Evolutionary conservation across 2,113 vertebrate genomes (phyloP), one percentile per base, ranked within the genome.

Genomic region (Clarias batrachus): DNA sequence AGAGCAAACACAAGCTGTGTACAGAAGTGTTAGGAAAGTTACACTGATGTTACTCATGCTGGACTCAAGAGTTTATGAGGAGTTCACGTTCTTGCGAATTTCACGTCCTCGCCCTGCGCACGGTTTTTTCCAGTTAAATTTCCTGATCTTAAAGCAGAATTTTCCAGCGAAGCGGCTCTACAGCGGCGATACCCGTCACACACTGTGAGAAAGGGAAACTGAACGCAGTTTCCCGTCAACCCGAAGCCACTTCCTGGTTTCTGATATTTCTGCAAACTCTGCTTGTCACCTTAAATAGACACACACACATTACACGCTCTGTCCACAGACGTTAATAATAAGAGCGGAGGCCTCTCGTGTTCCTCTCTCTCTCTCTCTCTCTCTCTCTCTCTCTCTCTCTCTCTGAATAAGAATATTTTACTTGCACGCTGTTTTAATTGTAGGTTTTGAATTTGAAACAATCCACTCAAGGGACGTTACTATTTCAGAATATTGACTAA

Each of bases 231-330:
- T 95, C 91, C 93, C 65, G 90, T 94, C 88, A 92, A 89, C 92
- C 86, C 90, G 88, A 0, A 37, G 85, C 78, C 83, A 93, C 93
- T 94, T 95, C 94, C 93, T 93, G 89, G 84, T 89, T 88, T 89
- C 73, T 86, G 87, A 84, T 87, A 71, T 33, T 63, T 65, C 81
- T 82, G 23, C 81, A 54, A 70, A 89, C 30, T 30, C 59, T 54
- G 41, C 77, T 82, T 89, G 33, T 87, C 41, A 14, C 84, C 81
- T 82, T 86, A 88, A 87, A 89, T 81, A 89, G 59, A 82, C 23
- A 27, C 52, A 88, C 30, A 33, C 78, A 68, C 25, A 78, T 73
- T 79, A 11, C 56, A 0, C 76, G 41, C 21, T 0, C 0, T 23
- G 66, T 86, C 60, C 27, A 56, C 41, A 65, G 68, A 19, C 17